Base-by-base conservation (phyloP, 2,888 invertebrate species). In the Ramazzottius varieornatus region DNA sequence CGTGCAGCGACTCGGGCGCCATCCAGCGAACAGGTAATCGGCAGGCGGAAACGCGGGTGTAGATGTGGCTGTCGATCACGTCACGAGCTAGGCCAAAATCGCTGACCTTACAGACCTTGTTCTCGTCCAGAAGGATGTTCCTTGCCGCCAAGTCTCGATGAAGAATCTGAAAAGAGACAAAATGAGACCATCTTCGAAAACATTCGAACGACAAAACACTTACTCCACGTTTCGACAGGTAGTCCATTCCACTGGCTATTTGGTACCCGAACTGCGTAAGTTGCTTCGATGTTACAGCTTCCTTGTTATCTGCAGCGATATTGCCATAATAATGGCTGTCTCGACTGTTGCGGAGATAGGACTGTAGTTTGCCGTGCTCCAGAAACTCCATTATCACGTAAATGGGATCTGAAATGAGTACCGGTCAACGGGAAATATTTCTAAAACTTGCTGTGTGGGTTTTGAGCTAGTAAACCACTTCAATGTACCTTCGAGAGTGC, bases 81-180 rank as follows among this genome's bases (percentile, higher is more conserved):
- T 91, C 90, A 64, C 92, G 81, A 0, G 91, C 90, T 71, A 92
- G 88, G 0, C 92, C 92, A 74, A 92, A 92, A 75, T 92, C 92
- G 0, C 91, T 90, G 1, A 92, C 88, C 68, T 76, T 76, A 68
- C 74, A 75, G 75, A 89, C 89, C 68, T 88, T 83, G 71, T 88
- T 87, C 65, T 89, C 87, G 0, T 85, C 85, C 66, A 91, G 86
- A 8, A 92, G 79, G 63, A 92, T 82, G 73, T 91, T 92, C 46
- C 91, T 80, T 0, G 90, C 89, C 0, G 91, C 91, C 67, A 92
- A 78, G 75, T 92, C 91, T 64, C 91, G 79, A 72, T 92, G 91
- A 68, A 92, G 88, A 69, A 83, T 81, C 77, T 82, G 77, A 33
- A 75, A 76, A 46, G 72, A 73, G 75, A 77, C 69, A 63, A 68